Percentiles rank a stretch among this genome's conserved stretches.
Conservation (phyloP, 2,888 invertebrate genomes). For the Polietes domitor region DNA sequence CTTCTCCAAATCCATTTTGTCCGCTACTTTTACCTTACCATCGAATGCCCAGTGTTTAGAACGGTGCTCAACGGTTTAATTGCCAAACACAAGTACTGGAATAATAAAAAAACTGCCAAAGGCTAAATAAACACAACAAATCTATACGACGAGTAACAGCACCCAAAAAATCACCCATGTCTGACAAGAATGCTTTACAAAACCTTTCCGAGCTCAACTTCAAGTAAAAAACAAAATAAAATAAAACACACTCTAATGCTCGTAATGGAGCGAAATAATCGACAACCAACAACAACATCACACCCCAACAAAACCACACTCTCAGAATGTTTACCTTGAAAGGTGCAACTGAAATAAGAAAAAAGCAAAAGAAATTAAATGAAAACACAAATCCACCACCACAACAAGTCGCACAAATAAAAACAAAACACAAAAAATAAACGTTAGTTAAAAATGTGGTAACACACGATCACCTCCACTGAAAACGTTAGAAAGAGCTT, state of each 20-base stretch:
- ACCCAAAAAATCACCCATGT: slow-evolving; percentile 67
- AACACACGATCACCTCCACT: neutral
- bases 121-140: slow-evolving; percentile 46
- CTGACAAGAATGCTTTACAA: slow-evolving; percentile 52
- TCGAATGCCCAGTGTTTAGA: no score
- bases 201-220: neutral
- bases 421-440: slow-evolving; percentile 32
- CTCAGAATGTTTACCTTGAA: slow-evolving; percentile 66
- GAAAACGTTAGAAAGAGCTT: slow-evolving; percentile 48
- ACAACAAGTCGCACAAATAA: slow-evolving; percentile 40
- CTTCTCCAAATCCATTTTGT: no score
- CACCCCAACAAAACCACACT: neutral
- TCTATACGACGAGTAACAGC: slow-evolving; percentile 55
- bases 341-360: slow-evolving; percentile 44
- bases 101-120: neutral
- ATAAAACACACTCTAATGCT: slow-evolving; percentile 30
- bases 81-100: neutral
- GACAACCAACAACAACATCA: slow-evolving; percentile 14
- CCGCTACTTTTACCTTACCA: no score
- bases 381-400: slow-evolving; percentile 57
- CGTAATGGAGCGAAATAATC: slow-evolving; percentile 23
- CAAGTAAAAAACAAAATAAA: slow-evolving; percentile 25
- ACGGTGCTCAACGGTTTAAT: neutral
- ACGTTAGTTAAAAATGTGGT: slow-evolving; percentile 49
- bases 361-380: slow-evolving; percentile 13